Evolutionary conservation across 92 coral and sea anemone species (phyloP).

Genomic region (Desmophyllum pertusum): DNA sequence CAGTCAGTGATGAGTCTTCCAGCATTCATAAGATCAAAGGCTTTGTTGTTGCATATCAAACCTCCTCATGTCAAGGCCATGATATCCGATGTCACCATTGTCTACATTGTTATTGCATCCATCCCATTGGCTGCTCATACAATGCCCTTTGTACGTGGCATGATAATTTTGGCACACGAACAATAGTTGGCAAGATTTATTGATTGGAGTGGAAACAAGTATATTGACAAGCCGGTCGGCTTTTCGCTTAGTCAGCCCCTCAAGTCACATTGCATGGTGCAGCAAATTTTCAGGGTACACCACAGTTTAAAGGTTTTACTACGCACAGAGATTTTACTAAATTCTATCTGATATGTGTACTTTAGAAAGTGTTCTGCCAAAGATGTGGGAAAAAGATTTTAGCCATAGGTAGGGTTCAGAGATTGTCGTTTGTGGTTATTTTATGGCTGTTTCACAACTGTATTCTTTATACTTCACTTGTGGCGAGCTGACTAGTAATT

Average conservation of each 20-base stretch:
- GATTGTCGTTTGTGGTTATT: neutral
- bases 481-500: neutral
- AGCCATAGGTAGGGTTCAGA: slow-evolving; percentile 23
- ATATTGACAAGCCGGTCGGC: neutral
- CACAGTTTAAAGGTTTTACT: neutral
- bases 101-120: neutral
- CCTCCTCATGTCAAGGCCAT: neutral
- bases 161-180: slow-evolving; percentile 28
- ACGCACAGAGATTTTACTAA: neutral
- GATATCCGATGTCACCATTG: slow-evolving; percentile 23
- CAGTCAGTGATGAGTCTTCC: slow-evolving; percentile 22
- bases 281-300: slow-evolving; percentile 18
- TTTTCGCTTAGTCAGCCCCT: slow-evolving; percentile 36
- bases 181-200: slow-evolving; percentile 34
- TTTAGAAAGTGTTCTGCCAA: slow-evolving; percentile 26
- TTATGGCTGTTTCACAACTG: neutral
- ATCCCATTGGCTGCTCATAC: slow-evolving; percentile 21
- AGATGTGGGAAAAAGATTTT: slow-evolving; percentile 48
- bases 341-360: slow-evolving; percentile 21
- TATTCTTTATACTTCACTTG: neutral
- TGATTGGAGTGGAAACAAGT: neutral
- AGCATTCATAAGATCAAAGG: slow-evolving; percentile 24
- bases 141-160: slow-evolving; percentile 18
- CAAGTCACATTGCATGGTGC: neutral
- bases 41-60: slow-evolving; percentile 23